phyloP scores from a whole-genome alignment of 2,888 invertebrate genomes.

The Macrosoma leucophasiata region DNA sequence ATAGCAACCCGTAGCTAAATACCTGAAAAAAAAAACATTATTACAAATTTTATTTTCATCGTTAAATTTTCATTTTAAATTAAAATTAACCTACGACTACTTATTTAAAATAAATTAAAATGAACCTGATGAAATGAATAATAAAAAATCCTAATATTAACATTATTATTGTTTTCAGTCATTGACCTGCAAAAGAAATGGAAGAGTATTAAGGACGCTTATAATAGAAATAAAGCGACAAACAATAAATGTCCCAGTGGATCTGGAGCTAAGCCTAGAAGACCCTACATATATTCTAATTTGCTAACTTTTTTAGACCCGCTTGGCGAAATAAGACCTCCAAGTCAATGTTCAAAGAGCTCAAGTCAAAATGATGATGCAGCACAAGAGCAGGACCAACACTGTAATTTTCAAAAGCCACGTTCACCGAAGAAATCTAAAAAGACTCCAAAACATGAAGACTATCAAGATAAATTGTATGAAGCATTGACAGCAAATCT shows the following conservation, averaged over 20 bases:
- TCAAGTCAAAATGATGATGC: slow-evolving; percentile 7
- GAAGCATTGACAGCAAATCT: slow-evolving; percentile 8
- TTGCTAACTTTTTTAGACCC: slow-evolving; percentile 12
- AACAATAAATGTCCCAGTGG: slow-evolving; percentile 6
- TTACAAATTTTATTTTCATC: slow-evolving; percentile 3
- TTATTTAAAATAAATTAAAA: slow-evolving; percentile 7
- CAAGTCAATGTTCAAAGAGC: slow-evolving; percentile 4
- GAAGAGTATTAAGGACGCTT: slow-evolving; percentile 7
- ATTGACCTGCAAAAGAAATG: slow-evolving; percentile 6
- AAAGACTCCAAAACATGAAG: slow-evolving; percentile 5
- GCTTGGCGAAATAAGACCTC: slow-evolving; percentile 13
- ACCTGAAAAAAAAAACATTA: slow-evolving; percentile 12
- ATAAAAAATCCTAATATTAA: neutral
- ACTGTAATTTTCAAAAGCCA: slow-evolving; percentile 10
- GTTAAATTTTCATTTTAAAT: slow-evolving; percentile 3
- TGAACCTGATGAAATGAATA: no score
- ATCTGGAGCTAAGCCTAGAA: slow-evolving; percentile 9
- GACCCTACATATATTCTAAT: slow-evolving; percentile 14
- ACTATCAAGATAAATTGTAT: slow-evolving; percentile 6
- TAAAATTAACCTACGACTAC: slow-evolving; percentile 8
- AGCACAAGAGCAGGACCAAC: slow-evolving; percentile 1
- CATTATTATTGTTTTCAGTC: slow-evolving; percentile 5
- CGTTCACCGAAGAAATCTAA: slow-evolving; percentile 5
- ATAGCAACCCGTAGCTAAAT: slow-evolving; percentile 15
- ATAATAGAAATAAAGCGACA: slow-evolving; percentile 8